These are phyloP conservation scores for Bruchidius siliquastri DNA, from an alignment of 2,888 invertebrate genomes.

Conservation along the genomic window DNA sequence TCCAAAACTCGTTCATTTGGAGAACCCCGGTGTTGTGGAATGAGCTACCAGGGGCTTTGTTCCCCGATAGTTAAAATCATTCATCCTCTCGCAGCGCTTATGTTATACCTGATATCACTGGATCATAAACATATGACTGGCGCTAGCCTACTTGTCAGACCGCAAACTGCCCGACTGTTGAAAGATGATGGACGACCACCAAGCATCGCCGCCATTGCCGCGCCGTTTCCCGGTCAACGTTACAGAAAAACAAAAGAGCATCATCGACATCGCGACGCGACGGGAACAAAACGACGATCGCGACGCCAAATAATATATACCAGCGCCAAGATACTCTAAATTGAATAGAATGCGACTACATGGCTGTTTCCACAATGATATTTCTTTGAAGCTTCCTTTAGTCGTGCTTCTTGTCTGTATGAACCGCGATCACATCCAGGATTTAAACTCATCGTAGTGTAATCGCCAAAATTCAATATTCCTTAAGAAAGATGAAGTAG, in stretches of 20 bases:
- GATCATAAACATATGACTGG: background rate
- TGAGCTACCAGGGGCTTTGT: too few relatives aligned
- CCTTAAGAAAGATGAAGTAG: too few relatives aligned
- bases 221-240: background rate
- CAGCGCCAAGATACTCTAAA: background rate
- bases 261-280: background rate
- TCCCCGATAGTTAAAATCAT: too few relatives aligned
- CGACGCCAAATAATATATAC: background rate
- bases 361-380: background rate
- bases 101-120: too few relatives aligned
- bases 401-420: background rate
- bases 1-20: too few relatives aligned
- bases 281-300: background rate
- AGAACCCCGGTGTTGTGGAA: too few relatives aligned
- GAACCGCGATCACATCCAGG: background rate
- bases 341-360: background rate
- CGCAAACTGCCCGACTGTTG: background rate
- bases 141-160: background rate
- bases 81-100: too few relatives aligned
- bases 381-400: background rate
- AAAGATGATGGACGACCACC: background rate
- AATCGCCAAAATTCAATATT: background rate
- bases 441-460: background rate
- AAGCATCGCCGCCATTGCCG: background rate
- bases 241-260: background rate